phyloP scores from a whole-genome alignment of 2,113 vertebrate species.

The Glareola pratincola region DNA sequence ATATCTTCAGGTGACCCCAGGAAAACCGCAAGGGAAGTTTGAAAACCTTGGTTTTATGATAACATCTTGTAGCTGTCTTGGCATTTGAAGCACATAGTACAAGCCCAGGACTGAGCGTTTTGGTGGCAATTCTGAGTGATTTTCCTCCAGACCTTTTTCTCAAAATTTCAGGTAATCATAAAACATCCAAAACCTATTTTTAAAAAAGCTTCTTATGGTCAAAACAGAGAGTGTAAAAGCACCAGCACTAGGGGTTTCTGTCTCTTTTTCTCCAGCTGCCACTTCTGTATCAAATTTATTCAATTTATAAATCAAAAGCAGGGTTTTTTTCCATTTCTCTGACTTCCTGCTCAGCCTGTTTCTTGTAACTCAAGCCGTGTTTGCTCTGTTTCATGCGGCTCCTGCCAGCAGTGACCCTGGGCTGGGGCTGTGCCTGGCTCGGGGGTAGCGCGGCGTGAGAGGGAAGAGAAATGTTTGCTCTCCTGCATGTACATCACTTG shows the following conservation, averaged over 20 bases:
- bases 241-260: background rate
- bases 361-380: background rate
- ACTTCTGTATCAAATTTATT: background rate
- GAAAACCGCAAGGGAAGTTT: background rate
- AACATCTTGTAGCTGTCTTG: background rate
- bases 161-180: background rate
- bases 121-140: background rate
- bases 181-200: background rate
- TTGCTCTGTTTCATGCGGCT: background rate
- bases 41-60: background rate
- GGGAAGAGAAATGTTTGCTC: background rate
- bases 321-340: background rate
- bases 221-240: background rate
- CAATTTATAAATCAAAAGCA: background rate
- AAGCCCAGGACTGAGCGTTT: background rate
- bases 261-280: background rate
- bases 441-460: background rate
- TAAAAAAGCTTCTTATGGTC: background rate
- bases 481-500: background rate
- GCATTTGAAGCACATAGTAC: background rate
- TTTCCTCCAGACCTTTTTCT: background rate
- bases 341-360: background rate
- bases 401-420: background rate
- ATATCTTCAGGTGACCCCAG: background rate
- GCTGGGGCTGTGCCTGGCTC: background rate